Base-by-base conservation (phyloP, 2,113 vertebrate genomes). In the Anseranas semipalmata region DNA sequence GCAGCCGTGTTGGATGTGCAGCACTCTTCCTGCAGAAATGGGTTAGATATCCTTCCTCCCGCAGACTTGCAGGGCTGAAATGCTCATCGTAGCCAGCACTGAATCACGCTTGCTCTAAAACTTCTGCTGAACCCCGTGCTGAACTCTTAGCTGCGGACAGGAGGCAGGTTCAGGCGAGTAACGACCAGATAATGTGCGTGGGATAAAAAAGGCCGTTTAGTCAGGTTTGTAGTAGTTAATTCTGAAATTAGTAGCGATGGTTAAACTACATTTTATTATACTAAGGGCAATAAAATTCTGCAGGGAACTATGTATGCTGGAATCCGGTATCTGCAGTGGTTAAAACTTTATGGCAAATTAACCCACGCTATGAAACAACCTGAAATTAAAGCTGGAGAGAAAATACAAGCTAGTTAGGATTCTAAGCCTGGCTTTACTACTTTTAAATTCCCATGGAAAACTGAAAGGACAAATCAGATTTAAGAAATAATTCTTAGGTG, bases 251-350 rank as follows among this genome's bases (percentile, higher is more conserved):
- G 88, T 76, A 94, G 58, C 10, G n/a, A 88, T 80, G 92, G 82
- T 94, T 87, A 93, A 93, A 83, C 88, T 90, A 41, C 78, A 66
- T 94, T 93, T 97, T 82, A 88, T 94, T 90, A 58, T 70, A 90
- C 53, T 87, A 87, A 48, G 35, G 45, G 45, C 39, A 77, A 20
- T 96, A 94, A 92, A 94, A 71, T 86, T 83, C 71, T 88, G 59
- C 80, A 58, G 79, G 75, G 63, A 85, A 20, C 55, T 72, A 10
- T 50, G 53, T 66, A 24, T 30, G 55, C 67, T 72, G 37, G 50
- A 86, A 52, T 73, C 79, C 0, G 0, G 78, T 74, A 92, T 82
- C 78, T 87, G 90, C 66, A 83, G 85, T 62, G 67, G 71, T 80
- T 93, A 43, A 93, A 83, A 33, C 77, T 97, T 97, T 93, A 91